phyloP scores from a whole-genome alignment of 2,113 vertebrate species.

The Odocoileus hemionus region DNA sequence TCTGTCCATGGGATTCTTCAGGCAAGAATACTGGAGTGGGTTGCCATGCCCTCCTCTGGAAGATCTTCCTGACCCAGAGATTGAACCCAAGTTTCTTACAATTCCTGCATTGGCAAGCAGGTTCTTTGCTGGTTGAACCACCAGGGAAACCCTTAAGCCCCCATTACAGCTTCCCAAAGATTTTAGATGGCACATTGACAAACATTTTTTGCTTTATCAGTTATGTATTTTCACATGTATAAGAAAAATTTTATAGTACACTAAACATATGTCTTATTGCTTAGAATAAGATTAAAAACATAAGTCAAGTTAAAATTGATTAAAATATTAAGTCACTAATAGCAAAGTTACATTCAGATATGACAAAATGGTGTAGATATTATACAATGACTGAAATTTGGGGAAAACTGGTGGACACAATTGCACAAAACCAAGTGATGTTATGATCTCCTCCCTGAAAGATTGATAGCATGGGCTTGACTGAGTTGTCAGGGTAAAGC shows the following conservation, averaged over 20 bases:
- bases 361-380: background rate
- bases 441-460: background rate
- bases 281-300: background rate
- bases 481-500: background rate
- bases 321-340: background rate
- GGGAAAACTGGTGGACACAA: background rate
- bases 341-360: background rate
- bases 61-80: background rate
- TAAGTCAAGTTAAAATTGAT: background rate
- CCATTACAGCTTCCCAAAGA: background rate
- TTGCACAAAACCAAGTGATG: background rate
- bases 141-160: background rate
- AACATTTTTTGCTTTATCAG: conserved; percentile 4
- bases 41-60: background rate
- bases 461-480: background rate
- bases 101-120: background rate
- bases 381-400: background rate
- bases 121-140: background rate
- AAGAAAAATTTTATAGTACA: background rate
- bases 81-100: background rate
- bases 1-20: background rate
- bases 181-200: background rate
- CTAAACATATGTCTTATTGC: background rate
- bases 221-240: background rate
- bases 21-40: background rate